These are phyloP conservation scores for Entomobrya multifasciata DNA, from an alignment of 2,888 invertebrate species.

Conservation along the genomic window DNA sequence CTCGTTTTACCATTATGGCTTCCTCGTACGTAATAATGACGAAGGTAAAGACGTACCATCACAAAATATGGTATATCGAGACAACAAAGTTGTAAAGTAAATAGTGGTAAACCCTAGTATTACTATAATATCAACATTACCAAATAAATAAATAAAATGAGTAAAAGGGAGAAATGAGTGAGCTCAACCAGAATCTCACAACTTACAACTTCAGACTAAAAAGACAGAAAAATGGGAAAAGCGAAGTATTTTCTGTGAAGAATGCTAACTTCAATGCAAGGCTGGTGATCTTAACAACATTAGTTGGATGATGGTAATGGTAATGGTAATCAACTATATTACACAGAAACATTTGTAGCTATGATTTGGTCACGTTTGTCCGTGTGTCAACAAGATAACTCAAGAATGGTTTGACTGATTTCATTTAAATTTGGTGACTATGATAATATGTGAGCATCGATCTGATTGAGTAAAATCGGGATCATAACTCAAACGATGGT, in stretches of 20 bases:
- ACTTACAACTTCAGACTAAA: background rate
- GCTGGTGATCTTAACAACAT: conserved; percentile 50
- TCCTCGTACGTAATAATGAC: background rate
- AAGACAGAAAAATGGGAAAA: background rate
- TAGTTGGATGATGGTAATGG: conserved; percentile 29
- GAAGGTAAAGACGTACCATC: conserved; percentile 17
- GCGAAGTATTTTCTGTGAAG: conserved; percentile 16
- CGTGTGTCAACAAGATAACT: too few species aligned
- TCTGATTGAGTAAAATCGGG: too few species aligned
- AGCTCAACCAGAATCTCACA: conserved; percentile 31
- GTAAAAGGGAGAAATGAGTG: conserved; percentile 37
- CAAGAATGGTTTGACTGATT: too few species aligned
- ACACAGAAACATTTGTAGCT: too few species aligned
- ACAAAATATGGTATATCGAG: background rate
- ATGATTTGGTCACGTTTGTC: too few species aligned
- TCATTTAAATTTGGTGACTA: too few species aligned
- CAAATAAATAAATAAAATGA: conserved; percentile 43
- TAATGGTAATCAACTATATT: too few species aligned
- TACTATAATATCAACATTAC: conserved; percentile 6
- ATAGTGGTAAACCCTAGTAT: background rate
- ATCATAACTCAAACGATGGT: too few species aligned
- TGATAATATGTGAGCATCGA: too few species aligned
- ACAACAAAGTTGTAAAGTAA: background rate
- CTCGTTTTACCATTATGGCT: background rate
- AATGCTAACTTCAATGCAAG: conserved; percentile 53